Conservation (phyloP, 2,797 vertebrate species). For the Fistularia commersonii region DNA sequence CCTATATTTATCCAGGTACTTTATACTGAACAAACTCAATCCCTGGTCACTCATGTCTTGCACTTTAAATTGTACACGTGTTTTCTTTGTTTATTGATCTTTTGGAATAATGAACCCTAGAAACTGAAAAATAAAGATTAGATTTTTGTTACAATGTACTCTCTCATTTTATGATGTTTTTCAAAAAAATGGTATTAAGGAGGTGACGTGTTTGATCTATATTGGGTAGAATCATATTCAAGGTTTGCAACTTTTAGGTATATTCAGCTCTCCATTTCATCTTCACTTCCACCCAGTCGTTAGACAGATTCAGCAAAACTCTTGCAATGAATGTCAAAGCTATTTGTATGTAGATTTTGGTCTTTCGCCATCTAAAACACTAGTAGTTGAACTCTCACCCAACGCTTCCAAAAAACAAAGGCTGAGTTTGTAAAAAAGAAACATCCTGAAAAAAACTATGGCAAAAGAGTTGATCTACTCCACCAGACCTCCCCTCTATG, state of each 20-base stretch:
- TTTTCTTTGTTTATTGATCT: conserved; percentile 49
- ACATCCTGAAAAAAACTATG: conserved; percentile 6
- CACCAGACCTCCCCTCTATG: conserved; percentile 2
- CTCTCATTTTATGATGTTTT: conserved; percentile 62
- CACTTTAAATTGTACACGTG: conserved; percentile 68
- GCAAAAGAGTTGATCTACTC: conserved; percentile 8
- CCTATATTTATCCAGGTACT: conserved; percentile 55
- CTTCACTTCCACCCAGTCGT: no score
- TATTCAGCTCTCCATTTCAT: no score
- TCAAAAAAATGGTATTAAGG: conserved; percentile 31
- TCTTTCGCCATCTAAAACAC: no score
- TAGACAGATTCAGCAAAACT: no score
- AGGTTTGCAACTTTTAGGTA: no score
- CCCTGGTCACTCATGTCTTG: conserved; percentile 48
- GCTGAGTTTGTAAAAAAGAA: background rate
- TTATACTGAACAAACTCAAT: conserved; percentile 53
- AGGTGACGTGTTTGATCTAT: no score
- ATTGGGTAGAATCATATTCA: no score
- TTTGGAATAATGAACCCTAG: conserved; percentile 60
- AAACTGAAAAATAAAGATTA: conserved; percentile 77
- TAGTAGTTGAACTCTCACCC: no score
- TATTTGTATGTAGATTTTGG: no score
- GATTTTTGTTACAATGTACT: conserved; percentile 67
- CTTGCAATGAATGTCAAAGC: no score
- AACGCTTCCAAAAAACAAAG: no score